Base-by-base conservation (phyloP, 2,113 vertebrate species). In the Antechinus flavipes region DNA sequence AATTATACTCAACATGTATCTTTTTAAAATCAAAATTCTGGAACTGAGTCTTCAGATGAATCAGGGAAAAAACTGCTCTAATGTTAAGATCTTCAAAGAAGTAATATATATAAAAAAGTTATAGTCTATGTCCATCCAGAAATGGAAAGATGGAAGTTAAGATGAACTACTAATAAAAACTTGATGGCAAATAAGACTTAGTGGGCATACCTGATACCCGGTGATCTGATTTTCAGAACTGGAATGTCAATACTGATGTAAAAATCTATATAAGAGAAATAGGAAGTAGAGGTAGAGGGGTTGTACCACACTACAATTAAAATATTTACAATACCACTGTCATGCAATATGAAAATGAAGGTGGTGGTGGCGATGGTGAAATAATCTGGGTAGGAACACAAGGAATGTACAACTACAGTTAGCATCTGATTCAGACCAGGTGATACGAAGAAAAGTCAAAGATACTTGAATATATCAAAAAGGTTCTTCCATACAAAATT, bases 231-330 rank as follows among this genome's bases (percentile, higher is more conserved):
- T 98, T 96, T 98, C 98, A 98, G 98, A 98, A 98, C 97, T 98
- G 98, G 98, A 96, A 97, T 98, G 97, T 97, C 98, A 98, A 97
- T 97, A 98, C 96, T 98, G 98, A 98, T 97, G 98, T 97, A 98
- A 98, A 97, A 97, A 98, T 98, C 98, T 98, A 98, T 96, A 98
- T 97, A 97, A 98, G 98, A 98, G 97, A 98, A 97, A 98, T 97
- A 98, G 97, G 97, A 90, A 97, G 97, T 94, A 98, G 97, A 98
- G 96, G 97, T 97, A 97, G 98, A 97, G 98, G 97, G 97, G 93
- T 97, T 97, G 98, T 92, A 96, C 94, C 97, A 98, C 96, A 97
- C 96, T 95, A 96, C 96, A 96, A 96, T 94, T 84, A 96, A 96
- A 97, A 97, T 97, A 96, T 94, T 94, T 92, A 96, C 97, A 97